Evolutionary conservation across 2,113 vertebrate species (phyloP).

Genomic region (Fregetta grallaria): DNA sequence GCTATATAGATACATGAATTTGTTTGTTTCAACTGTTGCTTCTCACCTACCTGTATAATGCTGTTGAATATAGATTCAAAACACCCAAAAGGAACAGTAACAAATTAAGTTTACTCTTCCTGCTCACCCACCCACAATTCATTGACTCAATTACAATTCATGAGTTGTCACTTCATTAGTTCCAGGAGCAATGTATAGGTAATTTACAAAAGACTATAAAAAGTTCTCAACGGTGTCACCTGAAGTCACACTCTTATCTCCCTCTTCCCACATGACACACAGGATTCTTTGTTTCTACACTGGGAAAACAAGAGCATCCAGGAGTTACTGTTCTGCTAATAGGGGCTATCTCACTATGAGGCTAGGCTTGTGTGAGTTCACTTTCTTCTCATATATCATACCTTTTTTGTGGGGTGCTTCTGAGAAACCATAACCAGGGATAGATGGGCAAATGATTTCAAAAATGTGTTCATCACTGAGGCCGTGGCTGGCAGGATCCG

Average conservation of each 20-base stretch:
- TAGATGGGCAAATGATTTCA: slow-evolving; percentile 81
- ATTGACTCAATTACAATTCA: neutral
- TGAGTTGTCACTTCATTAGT: neutral
- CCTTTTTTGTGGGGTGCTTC: slow-evolving; percentile 79
- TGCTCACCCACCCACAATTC: neutral
- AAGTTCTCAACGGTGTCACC: neutral
- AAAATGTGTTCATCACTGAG: slow-evolving; percentile 64
- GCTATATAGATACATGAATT: neutral
- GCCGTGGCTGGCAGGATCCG: slow-evolving; percentile 67
- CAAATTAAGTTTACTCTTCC: neutral
- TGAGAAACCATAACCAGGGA: slow-evolving; percentile 80
- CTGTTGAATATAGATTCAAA: neutral
- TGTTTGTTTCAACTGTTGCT: neutral
- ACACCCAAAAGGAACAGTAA: neutral
- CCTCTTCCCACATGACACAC: neutral
- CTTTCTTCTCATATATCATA: neutral
- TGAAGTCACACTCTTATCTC: neutral
- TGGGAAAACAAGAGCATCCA: neutral
- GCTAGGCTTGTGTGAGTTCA: neutral
- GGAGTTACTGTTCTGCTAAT: neutral
- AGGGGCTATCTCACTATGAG: neutral
- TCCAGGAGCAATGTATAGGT: too few relatives aligned
- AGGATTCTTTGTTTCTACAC: neutral
- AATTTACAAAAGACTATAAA: too few relatives aligned
- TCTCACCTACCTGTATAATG: neutral